Evolutionary conservation across 2,797 vertebrate genomes (phyloP), one percentile per base, ranked within the genome.

Genomic region (Pteronotus mesoamericanus): DNA sequence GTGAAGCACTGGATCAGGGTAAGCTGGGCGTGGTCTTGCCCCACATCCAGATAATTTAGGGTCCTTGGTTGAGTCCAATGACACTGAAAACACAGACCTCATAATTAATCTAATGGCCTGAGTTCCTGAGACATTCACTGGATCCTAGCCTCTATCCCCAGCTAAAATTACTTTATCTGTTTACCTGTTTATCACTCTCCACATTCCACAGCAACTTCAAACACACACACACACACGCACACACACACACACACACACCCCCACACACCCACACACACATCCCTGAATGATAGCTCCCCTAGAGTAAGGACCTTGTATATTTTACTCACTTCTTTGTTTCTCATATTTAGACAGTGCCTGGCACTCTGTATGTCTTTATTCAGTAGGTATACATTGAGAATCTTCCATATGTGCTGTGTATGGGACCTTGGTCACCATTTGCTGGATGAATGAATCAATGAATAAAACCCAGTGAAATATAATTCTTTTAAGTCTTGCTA

Each of bases 1-100:
- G 55, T 3, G 15, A 44, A 74, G 26, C 1, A 0, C 21, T 42
- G 14, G 2, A 19, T 92, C 10, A 34, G 22, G 5, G 10, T 5
- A 4, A 15, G 32, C 46, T 71, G 29, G 16, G 32, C 2, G 0
- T 8, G 22, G 0, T 34, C 11, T 42, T n/a, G 44, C 22, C 1
- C 11, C 39, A 78, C 19, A 5, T 71, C 4, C 44, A 37, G 21
- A 12, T 10, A 26, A 26, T 10, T 5, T 16, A 32, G 14, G 18
- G n/a, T 34, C 16, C 16, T 86, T 26, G 18, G 12, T 15, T 16
- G 42, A 71, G 32, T 29, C 9, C 80, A 75, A 51, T 5, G 59
- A 32, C 10, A 34, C 22, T 29, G 48, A 39, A 74, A 10, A 93
- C 9, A 89, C 2, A 24, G 5, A 1, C 5, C 48, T 88, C 1